These are phyloP conservation scores for Otus scops DNA, from an alignment of 2,797 vertebrate genomes.

Conservation along the genomic window DNA sequence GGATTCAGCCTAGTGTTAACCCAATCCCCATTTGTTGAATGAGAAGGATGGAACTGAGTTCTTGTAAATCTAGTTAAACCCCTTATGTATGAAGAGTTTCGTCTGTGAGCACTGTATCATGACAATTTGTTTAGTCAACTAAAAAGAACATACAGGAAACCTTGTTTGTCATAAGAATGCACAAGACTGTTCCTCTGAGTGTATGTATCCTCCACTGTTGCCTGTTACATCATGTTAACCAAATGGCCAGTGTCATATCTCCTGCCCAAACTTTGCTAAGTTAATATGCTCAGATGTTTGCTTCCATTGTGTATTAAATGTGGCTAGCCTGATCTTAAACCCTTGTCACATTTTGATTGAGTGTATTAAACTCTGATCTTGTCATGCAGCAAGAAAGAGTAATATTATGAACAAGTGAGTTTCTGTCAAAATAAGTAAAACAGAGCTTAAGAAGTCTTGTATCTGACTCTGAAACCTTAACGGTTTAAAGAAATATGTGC, in stretches of 20 bases:
- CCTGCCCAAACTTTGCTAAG: neutral
- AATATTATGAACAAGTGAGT: neutral
- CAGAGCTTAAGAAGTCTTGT: neutral
- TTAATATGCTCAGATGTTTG: neutral
- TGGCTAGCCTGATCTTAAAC: neutral
- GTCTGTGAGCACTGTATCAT: rapidly evolving
- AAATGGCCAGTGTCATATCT: neutral
- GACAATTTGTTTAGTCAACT: neutral
- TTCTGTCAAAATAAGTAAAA: neutral
- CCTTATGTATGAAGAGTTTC: neutral
- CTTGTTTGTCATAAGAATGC: neutral
- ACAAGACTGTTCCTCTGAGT: neutral
- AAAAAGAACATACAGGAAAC: neutral
- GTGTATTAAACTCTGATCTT: neutral
- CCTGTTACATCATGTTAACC: neutral
- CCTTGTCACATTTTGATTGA: neutral
- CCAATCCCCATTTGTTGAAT: neutral
- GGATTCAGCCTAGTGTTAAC: neutral
- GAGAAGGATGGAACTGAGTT: neutral
- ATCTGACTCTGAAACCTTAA: neutral
- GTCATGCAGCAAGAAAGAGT: neutral
- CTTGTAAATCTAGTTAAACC: neutral
- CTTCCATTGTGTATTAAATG: neutral
- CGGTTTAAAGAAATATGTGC: neutral
- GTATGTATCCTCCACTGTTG: neutral